Evolutionary conservation across 2,888 invertebrate species (phyloP), one percentile per base, ranked within the genome.

Genomic region (Phengaris arion): DNA sequence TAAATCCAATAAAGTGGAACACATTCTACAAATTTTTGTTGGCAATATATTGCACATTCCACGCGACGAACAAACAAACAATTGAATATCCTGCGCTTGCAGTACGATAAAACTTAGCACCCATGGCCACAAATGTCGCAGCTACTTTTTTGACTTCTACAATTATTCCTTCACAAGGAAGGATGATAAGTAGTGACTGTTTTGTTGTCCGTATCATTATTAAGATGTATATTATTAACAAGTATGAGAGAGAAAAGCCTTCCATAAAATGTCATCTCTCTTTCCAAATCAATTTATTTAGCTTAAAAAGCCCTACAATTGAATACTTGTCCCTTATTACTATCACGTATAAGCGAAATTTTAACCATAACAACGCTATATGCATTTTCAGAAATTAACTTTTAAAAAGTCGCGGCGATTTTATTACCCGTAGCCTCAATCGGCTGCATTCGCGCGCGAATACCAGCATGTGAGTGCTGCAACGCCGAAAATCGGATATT

Each of bases 401-500:
- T 48, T 1, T 1, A 48, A 15, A 35, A 45, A 45, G 45, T 64
- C 64, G 64, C 64, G 6, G 64, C 12, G 45, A 64, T 35, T 64
- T 64, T 35, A 1, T 6, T 64, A 7, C 12, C 13, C 35, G 22
- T 52, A 22, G 35, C 54, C 69, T 54, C 51, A 72, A 54, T 22
- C 52, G 22, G 3, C 72, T 72, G 72, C 54, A 72, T 54, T 13
- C 75, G 69, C 54, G 35, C 52, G 45, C 68, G 74, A 55, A 69
- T 70, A 69, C 69, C 54, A 55, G 55, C 64, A 45, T 13, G 55
- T 78, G 78, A 77, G 15, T 79, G 48, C 48, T 48, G 79, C 79
- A 80, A 79, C 80, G 80, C 80, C 78, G 77, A 76, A 81, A 82
- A 82, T 82, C 81, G 82, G 82, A 82, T 83, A 84, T 85, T 80